A percentile compares a stretch with the other conserved stretches of the same genome.
These are phyloP conservation scores for Astropecten irregularis DNA, from an alignment of 53 echinoderm and acorn worm species.

Conservation along the genomic window DNA sequence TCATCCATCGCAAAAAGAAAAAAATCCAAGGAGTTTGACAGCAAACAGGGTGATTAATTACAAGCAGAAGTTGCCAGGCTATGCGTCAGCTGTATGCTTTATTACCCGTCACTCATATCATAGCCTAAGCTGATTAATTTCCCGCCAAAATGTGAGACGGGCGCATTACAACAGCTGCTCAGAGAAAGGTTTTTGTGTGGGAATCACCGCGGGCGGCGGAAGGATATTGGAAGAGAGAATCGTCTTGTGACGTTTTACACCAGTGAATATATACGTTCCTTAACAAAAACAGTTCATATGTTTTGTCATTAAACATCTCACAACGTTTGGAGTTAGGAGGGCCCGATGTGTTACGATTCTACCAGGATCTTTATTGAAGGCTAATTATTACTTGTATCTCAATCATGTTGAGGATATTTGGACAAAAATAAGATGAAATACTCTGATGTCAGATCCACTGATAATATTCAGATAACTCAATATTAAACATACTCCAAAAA, in stretches of 20 bases:
- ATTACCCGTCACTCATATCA: constrained; percentile 3
- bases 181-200: neutral
- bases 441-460: too few species aligned
- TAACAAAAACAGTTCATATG: too few species aligned
- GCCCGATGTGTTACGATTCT: too few species aligned
- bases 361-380: too few species aligned
- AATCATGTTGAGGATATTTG: too few species aligned
- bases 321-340: too few species aligned
- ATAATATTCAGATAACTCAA: too few species aligned
- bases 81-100: neutral
- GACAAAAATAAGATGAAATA: too few species aligned
- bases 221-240: neutral
- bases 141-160: constrained; percentile 31
- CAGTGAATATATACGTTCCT: neutral
- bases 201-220: neutral
- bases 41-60: neutral
- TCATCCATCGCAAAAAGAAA: too few species aligned
- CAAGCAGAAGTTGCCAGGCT: neutral
- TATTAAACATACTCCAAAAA: too few species aligned
- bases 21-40: neutral
- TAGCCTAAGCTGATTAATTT: neutral
- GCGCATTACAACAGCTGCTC: constrained; percentile 35
- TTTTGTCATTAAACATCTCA: too few species aligned
- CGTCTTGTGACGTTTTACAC: neutral
- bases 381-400: too few species aligned